These are phyloP conservation scores for Podilymbus podiceps DNA, from an alignment of 2,113 vertebrate genomes.

Conservation along the genomic window DNA sequence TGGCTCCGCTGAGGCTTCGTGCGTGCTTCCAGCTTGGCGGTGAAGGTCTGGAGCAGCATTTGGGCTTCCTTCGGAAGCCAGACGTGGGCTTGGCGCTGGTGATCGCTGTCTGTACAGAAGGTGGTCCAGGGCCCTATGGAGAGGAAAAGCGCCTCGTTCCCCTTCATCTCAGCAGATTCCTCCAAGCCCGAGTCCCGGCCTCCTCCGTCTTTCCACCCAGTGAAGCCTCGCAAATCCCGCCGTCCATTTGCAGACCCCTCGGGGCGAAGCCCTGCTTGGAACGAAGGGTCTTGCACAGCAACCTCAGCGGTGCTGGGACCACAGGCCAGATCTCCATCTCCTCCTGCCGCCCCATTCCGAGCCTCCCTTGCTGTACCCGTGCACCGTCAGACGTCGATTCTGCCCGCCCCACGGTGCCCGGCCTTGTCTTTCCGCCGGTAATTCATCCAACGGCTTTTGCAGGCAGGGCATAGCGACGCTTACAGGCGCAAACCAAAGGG, in stretches of 20 bases:
- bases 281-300: neutral
- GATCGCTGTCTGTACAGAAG: neutral
- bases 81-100: neutral
- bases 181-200: neutral
- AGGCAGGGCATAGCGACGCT: neutral
- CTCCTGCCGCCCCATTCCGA: neutral
- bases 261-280: neutral
- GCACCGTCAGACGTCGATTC: neutral
- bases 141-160: neutral
- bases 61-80: neutral
- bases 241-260: rapidly evolving
- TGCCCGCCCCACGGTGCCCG: neutral
- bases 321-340: neutral
- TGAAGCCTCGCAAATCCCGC: neutral
- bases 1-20: neutral
- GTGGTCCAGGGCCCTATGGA: neutral
- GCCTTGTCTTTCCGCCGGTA: neutral
- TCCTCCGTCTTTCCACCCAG: neutral
- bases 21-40: neutral
- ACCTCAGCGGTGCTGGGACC: neutral
- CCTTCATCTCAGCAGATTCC: neutral
- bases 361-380: neutral
- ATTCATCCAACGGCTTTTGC: neutral
- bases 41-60: neutral
- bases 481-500: neutral